Evolutionary conservation across 30 jellyfish, hydroid and myxozoan genomes (phyloP), one percentile per base, ranked within the genome.

Genomic region (Mastigias papua): DNA sequence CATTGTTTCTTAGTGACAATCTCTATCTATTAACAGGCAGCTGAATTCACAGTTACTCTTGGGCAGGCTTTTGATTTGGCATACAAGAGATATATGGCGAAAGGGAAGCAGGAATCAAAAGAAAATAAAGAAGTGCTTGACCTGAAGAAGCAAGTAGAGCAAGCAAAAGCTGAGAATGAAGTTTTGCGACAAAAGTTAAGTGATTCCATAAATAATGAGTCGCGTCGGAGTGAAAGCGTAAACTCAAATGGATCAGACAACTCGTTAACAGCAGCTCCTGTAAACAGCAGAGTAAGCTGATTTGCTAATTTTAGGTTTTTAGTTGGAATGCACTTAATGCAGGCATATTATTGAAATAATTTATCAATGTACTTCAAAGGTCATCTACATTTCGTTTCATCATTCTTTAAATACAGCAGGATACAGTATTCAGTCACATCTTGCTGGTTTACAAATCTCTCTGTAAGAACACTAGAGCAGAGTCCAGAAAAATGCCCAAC

Each of bases 21-120:
- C 17, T 4, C 8, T 27, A 15, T 27, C 28, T 33, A 30, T 25
- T 57, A 30, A 10, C 29, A 96, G 99, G 99, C 99, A 0, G 91
- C 98, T 0, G 98, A 86, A 35, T 66, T 96, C 25, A 96, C 99
- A 1, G 89, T 90, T 1, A 77, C 99, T 0, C 69, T 96, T 50
- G 99, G 99, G 15, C 98, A 96, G 71, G 98, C 97, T 4, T 96
- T 96, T 76, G 97, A 96, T 34, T 34, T 96, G 88, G 99, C 99
- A 33, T 96, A 96, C 80, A 81, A 88, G 69, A 76, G 97, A 37
- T 96, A 89, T 62, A 29, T 86, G 2, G 91, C 88, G 30, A 88
- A 84, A 62, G 97, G 96, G 60, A 83, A 83, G 78, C 81, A 48
- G 13, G 96, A 84, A 82, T 30, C 89, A 21, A 89, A 94, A 62